Evolutionary conservation across 2,888 invertebrate genomes (phyloP), one percentile per base, ranked within the genome.

Genomic region (Volucella inanis): DNA sequence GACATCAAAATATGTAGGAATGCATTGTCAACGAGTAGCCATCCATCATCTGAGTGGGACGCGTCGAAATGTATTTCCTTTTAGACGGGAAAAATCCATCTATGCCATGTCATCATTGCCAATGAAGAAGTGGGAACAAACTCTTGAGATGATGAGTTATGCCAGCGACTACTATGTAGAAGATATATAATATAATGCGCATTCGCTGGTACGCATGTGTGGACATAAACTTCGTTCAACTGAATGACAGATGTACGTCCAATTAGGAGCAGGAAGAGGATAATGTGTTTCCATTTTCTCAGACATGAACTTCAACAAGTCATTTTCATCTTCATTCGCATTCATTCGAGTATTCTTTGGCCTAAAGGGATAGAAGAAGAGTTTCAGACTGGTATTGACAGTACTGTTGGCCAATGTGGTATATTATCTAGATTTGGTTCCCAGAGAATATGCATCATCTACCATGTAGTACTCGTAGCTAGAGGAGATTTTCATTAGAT

Each of bases 271-370:
- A 54, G 50, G 39, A 57, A 50, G 67, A 59, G 64, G 65, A 64
- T 41, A 64, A 49, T n/a, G 61, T 54, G 31, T 31, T 31, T 31
- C 6, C 4, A 31, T 31, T 31, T 31, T 31, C 31, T 31, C 31
- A 31, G 6, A 31, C 31, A 31, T 31, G 31, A 6, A 31, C 31
- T 31, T 47, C 49, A 65, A 54, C 76, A 38, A 31, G 22, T 85
- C 76, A 85, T 85, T 81, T 85, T 81, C 76, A 85, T 85, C 81
- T 77, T 85, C 76, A 85, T 81, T 77, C 81, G 76, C 81, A 85
- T 81, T 81, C 81, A 72, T 81, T 71, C 57, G 62, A 81, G 76
- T 85, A 65, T 68, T 82, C 62, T 67, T 62, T 74, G 74, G 67
- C 79, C 64, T 54, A 64, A 61, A 49, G 72, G 65, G 15, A 59